Base-by-base conservation (phyloP, 2,888 invertebrate genomes). In the Odontomyia ornata region DNA sequence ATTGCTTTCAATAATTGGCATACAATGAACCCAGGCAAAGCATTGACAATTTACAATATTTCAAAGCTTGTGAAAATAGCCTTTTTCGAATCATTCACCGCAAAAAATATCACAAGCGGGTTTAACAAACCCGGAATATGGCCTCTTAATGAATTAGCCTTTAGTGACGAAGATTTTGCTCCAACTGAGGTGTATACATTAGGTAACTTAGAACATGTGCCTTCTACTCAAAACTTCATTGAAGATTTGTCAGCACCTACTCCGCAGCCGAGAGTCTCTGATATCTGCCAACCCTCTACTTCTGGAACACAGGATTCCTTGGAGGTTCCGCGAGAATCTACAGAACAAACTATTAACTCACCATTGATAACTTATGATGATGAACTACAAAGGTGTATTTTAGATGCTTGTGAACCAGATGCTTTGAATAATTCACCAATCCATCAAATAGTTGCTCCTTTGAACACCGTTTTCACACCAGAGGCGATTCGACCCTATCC, bases 201-300 rank as follows among this genome's bases (percentile, higher is more conserved):
- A 28, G 72, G 69, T 67, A 65, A 75, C 36, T 76, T 65, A 76
- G 76, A 76, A 76, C 76, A 64, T 65, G 64, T 65, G 36, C 76
- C 76, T 76, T 25, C 64, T 76, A 76, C 76, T 76, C 65, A 76
- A 76, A 64, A 76, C 76, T 64, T 76, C 76, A 18, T 76, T 76
- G 65, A 76, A 76, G 65, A 76, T 76, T 76, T 65, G 76, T 76
- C 76, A 76, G 76, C 36, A 64, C 76, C 76, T 64, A 36, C 36
- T 36, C 36, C 36, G 9, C 36, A 36, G 36, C 36, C 36, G 9
- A 36, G 36, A 5, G 43, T 76, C 65, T 76, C 76, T 76, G 76
- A 65, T 76, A 76, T 76, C 76, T 76, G 52, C 76, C 76, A 76
- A 76, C 23, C 76, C 76, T 76, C 43, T 76, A 76, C 76, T 65